Base-by-base conservation (phyloP, 2,888 invertebrate species). In the Drosophila melanosoma region DNA sequence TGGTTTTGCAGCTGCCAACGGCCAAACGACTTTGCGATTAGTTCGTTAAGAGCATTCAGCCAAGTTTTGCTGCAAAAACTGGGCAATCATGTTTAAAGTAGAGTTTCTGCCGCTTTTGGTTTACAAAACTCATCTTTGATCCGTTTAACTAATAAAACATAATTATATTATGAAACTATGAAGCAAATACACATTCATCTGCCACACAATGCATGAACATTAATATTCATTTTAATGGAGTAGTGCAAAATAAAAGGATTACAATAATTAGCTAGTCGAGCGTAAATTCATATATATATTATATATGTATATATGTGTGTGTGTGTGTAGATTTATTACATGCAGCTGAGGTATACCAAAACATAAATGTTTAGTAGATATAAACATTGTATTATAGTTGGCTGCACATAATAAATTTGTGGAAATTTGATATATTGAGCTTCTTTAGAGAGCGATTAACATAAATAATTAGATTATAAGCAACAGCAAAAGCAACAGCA, bases 391-490 rank as follows among this genome's bases (percentile, higher is more conserved):
- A 58, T 61, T 51, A 64, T 64, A 68, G 54, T 38, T 60, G 52
- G 40, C 59, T 67, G 66, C 62, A 79, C 65, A 63, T 65, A 78
- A 83, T 83, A 82, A 82, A 83, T 79, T 73, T 69, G 54, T 48
- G 74, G 65, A 73, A 79, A 76, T 86, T 86, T 90, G 90, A 87
- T 82, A 81, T 83, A 89, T 89, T 54, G 72, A 69, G 65, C 56
- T 77, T 79, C 89, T 82, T 81, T 66, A 77, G 88, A 82, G 90
- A 84, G 85, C 89, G 90, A 90, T 87, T 87, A 87, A 87, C 87
- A 89, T 89, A 89, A 87, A 90, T 87, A 90, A 87, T 87, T 90
- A 87, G 81, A 76, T 88, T 83, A 67, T 54, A 72, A 72, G 67
- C 76, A 79, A 85, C n/a, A n/a, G 56, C 36, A 56, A 38, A 23